Evolutionary conservation across 2,888 invertebrate genomes (phyloP).

Genomic region (Bellardia bayeri): DNA sequence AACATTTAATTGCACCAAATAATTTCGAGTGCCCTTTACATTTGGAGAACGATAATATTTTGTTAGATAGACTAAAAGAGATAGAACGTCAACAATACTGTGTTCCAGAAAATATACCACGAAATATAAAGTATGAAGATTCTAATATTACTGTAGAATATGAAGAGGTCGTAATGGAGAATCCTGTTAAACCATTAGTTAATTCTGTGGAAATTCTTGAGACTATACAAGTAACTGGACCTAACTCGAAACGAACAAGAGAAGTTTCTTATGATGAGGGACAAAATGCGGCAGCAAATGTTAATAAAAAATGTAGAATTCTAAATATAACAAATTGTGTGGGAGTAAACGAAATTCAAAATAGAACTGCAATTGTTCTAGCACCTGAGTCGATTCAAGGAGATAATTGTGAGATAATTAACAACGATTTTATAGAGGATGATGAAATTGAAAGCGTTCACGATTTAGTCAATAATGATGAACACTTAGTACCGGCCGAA

Average conservation of each 20-base stretch:
- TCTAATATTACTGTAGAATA: neutral
- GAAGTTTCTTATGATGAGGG: neutral
- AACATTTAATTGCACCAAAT: conserved; percentile 79
- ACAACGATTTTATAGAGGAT: neutral
- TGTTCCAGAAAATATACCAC: neutral
- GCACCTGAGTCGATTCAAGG: neutral
- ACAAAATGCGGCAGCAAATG: neutral
- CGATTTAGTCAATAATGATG: conserved; percentile 6
- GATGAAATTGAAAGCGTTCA: neutral
- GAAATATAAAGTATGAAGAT: neutral
- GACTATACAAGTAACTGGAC: conserved; percentile 34
- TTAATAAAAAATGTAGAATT: conserved; percentile 30
- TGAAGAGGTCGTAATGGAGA: neutral
- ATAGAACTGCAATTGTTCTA: neutral
- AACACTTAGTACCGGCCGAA: neutral
- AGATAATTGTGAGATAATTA: neutral
- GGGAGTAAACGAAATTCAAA: neutral
- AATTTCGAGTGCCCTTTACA: conserved; percentile 76
- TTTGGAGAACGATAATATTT: conserved; percentile 64
- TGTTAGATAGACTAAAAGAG: conserved; percentile 38
- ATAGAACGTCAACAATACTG: conserved; percentile 26
- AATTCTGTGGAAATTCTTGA: conserved; percentile 48
- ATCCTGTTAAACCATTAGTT: neutral
- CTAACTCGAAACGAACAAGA: conserved; percentile 3
- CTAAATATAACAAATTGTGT: conserved; percentile 14